Evolutionary conservation across 64 coral and sea anemone species (phyloP).

Genomic region (Cladopsammia gracilis): DNA sequence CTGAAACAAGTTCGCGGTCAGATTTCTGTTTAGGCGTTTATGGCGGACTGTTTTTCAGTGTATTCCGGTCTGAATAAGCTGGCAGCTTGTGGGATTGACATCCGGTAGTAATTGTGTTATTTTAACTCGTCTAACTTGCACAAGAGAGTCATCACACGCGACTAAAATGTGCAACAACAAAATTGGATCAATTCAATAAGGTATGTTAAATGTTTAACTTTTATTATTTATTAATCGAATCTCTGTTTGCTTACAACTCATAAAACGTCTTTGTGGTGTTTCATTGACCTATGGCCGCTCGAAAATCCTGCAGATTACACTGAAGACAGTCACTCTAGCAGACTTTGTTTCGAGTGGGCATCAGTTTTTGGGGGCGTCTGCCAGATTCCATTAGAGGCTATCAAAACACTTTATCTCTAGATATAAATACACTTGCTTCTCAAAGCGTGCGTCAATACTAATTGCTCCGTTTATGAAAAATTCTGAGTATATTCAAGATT

Average conservation of each 20-base stretch:
- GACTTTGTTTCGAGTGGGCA: neutral
- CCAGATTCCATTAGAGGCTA: constrained; percentile 6
- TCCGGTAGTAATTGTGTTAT: constrained; percentile 26
- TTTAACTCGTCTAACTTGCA: neutral
- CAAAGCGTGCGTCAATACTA: neutral
- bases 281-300: neutral
- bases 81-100: neutral
- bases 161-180: constrained; percentile 15
- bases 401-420: constrained; percentile 31
- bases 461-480: neutral
- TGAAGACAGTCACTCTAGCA: neutral
- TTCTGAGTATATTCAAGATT: constrained; percentile 18
- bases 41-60: neutral
- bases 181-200: neutral
- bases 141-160: constrained; percentile 33
- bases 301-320: neutral
- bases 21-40: constrained; percentile 5
- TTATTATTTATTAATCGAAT: neutral
- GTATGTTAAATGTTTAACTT: neutral
- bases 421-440: constrained; percentile 12
- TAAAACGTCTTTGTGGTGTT: neutral
- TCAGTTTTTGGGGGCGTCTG: neutral
- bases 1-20: neutral
- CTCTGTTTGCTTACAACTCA: neutral
- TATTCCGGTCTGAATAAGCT: constrained; percentile 22